A percentile compares a stretch with the other conserved stretches of the same genome.
These are phyloP conservation scores for Notarius quadriscutis DNA, from an alignment of 2,113 vertebrate species.

Conservation along the genomic window DNA sequence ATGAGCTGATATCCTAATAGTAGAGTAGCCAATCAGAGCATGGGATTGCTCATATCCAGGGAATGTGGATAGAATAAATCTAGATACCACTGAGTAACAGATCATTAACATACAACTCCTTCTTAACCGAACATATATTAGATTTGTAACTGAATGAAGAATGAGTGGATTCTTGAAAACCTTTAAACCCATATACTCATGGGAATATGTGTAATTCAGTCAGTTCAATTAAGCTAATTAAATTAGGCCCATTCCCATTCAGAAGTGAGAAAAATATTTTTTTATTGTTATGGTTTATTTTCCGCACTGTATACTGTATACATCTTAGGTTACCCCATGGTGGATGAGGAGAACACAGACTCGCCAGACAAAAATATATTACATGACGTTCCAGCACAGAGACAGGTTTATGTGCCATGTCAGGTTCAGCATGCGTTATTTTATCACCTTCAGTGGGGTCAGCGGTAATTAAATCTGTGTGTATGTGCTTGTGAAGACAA, in stretches of 20 bases:
- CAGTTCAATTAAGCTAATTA: too few species aligned
- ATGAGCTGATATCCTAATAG: too few species aligned
- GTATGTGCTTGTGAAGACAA: not conserved
- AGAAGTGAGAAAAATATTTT: too few species aligned
- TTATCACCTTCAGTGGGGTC: slow-evolving; percentile 48
- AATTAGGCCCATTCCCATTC: not conserved
- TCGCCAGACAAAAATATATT: slow-evolving; percentile 29
- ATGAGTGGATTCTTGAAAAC: not conserved
- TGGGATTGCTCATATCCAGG: too few species aligned
- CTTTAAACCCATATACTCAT: not conserved
- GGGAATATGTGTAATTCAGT: not conserved
- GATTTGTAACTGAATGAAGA: not conserved
- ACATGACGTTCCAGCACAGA: slow-evolving; percentile 42
- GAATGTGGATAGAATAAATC: not conserved
- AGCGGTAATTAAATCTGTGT: slow-evolving; percentile 45
- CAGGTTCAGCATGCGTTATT: slow-evolving; percentile 47
- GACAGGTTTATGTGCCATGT: slow-evolving; percentile 42
- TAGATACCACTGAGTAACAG: not conserved
- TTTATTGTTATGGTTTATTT: not conserved
- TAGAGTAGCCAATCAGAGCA: too few species aligned
- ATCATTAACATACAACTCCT: not conserved
- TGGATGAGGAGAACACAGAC: not conserved
- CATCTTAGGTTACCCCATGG: not conserved
- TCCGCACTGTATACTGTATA: not conserved
- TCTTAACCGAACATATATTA: not conserved